A percentile compares a stretch with the other conserved stretches of the same genome.
Evolutionary conservation across 2,888 invertebrate species (phyloP).

Genomic region (Noctua janthina): DNA sequence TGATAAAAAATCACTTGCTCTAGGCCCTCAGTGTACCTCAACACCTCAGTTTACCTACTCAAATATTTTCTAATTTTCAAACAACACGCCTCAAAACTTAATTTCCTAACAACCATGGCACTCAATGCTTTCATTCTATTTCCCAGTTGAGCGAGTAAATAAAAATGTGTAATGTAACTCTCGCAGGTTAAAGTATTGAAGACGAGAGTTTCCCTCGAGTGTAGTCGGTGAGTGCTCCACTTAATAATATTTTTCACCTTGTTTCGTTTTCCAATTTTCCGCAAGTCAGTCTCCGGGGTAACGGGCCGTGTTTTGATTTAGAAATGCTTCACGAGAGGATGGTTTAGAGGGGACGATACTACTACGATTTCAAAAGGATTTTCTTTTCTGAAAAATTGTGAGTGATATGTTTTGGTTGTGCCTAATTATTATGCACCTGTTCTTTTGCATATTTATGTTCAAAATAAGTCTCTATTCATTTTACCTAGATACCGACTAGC

Average conservation of each 20-base stretch:
- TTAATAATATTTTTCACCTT: slow-evolving; percentile 91
- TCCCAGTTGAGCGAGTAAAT: slow-evolving; percentile 52
- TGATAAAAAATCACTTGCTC: background rate
- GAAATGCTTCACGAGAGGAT: slow-evolving; percentile 78
- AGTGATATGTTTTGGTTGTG: background rate
- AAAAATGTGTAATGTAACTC: slow-evolving; percentile 58
- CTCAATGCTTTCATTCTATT: slow-evolving; percentile 25
- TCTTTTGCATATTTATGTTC: background rate
- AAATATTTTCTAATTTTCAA: background rate
- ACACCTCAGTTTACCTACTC: background rate
- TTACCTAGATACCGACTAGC: background rate
- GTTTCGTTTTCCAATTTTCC: slow-evolving; percentile 90
- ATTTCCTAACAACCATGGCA: slow-evolving; percentile 23
- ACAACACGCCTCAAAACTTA: background rate
- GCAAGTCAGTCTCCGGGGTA: slow-evolving; percentile 90
- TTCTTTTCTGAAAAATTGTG: background rate
- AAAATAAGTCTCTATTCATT: background rate
- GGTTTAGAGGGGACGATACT: slow-evolving; percentile 70
- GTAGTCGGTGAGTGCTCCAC: slow-evolving; percentile 80
- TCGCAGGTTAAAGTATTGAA: slow-evolving; percentile 62
- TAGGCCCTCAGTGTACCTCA: background rate
- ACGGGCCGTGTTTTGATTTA: slow-evolving; percentile 89
- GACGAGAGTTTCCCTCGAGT: slow-evolving; percentile 64
- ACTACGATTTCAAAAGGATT: slow-evolving; percentile 33
- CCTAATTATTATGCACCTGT: too few relatives aligned